Evolutionary conservation across 2,888 invertebrate genomes (phyloP).

Genomic region (Scaptomyza reducta): DNA sequence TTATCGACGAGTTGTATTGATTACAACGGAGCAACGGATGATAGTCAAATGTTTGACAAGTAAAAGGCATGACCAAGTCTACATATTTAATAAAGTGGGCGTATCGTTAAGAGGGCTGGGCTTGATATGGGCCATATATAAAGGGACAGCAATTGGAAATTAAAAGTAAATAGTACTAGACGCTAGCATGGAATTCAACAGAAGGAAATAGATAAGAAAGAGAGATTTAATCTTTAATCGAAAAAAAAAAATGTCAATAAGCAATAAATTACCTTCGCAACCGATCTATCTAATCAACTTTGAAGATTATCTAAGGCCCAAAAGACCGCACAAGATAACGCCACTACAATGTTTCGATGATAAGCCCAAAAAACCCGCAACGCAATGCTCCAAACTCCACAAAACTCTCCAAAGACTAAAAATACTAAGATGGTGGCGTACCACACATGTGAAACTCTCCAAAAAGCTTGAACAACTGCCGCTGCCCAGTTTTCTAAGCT

Average conservation of each 20-base stretch:
- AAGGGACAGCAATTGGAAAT: neutral
- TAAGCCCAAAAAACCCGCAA: slow-evolving; percentile 5
- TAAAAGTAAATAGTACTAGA: neutral
- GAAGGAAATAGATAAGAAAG: no score
- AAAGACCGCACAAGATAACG: slow-evolving; percentile 22
- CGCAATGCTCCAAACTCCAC: slow-evolving; percentile 4
- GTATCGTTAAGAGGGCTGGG: neutral
- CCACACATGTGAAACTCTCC: slow-evolving; percentile 1
- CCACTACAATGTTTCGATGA: slow-evolving; percentile 55
- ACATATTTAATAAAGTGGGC: slow-evolving; percentile 11
- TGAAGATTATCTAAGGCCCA: slow-evolving; percentile 53
- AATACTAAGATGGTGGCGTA: slow-evolving; percentile 37
- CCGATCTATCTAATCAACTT: slow-evolving; percentile 59
- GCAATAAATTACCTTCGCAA: neutral
- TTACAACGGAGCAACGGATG: slow-evolving; percentile 12
- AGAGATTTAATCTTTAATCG: no score
- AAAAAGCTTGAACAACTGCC: slow-evolving; percentile 33
- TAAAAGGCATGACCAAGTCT: slow-evolving; percentile 29
- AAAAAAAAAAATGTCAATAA: neutral
- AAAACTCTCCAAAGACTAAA: slow-evolving; percentile 42
- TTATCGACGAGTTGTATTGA: slow-evolving; percentile 29
- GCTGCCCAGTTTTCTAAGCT: slow-evolving; percentile 55
- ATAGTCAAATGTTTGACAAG: slow-evolving; percentile 9
- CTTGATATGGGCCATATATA: slow-evolving; percentile 4
- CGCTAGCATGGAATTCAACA: neutral